These are phyloP conservation scores for Galerucella nymphaeae DNA, from an alignment of 2,888 invertebrate genomes.

Conservation along the genomic window DNA sequence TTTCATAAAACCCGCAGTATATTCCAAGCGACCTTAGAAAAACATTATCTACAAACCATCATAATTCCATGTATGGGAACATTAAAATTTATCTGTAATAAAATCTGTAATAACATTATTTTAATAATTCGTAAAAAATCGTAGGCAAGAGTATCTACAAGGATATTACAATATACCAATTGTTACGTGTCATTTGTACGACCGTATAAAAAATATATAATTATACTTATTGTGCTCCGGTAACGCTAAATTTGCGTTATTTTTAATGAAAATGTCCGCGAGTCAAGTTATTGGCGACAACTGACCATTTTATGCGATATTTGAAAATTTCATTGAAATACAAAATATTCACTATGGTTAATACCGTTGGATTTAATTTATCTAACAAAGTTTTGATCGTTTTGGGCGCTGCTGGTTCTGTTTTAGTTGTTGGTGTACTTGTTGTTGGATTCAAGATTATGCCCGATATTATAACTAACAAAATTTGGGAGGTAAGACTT, in stretches of 20 bases:
- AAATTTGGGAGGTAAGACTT: constrained; percentile 54
- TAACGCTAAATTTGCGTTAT: constrained; percentile 7
- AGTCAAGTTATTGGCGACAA: neutral
- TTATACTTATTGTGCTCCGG: constrained; percentile 3
- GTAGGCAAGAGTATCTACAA: neutral
- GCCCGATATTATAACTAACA: constrained; percentile 51
- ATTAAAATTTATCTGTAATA: constrained; percentile 27
- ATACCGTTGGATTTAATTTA: constrained; percentile 42
- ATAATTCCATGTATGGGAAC: constrained; percentile 10
- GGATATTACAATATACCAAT: constrained; percentile 3
- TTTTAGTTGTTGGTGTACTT: constrained; percentile 44
- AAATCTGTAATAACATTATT: constrained; percentile 16
- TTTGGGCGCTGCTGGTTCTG: constrained; percentile 46
- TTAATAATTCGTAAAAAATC: constrained; percentile 13
- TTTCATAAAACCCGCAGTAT: neutral
- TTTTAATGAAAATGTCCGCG: constrained; percentile 3
- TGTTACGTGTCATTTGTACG: neutral
- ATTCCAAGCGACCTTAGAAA: neutral
- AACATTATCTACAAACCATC: constrained; percentile 1
- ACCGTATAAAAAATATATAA: neutral
- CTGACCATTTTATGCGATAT: neutral
- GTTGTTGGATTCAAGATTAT: constrained; percentile 51
- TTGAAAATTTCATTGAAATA: neutral
- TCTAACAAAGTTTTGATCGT: constrained; percentile 44
- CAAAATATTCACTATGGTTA: constrained; percentile 35